These are phyloP conservation scores for Cladorhizidae sp. DNA, from an alignment of 37 sponge, comb jelly and placozoan species.

Conservation along the genomic window DNA sequence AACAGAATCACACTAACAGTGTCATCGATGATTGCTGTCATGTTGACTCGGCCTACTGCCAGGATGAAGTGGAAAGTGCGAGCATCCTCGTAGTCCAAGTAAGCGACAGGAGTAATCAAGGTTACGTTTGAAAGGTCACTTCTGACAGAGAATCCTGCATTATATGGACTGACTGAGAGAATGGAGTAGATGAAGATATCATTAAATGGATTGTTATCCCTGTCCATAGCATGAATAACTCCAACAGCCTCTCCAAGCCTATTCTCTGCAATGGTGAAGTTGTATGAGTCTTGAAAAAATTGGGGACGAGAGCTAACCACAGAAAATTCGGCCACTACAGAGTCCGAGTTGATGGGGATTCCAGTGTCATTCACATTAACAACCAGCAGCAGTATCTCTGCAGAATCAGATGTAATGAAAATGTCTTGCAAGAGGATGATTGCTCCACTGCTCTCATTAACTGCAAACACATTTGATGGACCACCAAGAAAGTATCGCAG, in stretches of 20 bases:
- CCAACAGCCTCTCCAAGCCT: constrained; percentile 4
- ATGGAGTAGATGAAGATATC: constrained; percentile 60
- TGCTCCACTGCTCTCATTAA: constrained; percentile 41
- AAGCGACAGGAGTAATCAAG: constrained; percentile 38
- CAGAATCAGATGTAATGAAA: constrained; percentile 1
- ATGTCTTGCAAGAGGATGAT: background rate
- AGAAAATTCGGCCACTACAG: constrained; percentile 27
- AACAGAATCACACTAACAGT: constrained; percentile 19
- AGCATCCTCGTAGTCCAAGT: constrained; percentile 72
- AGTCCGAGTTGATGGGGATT: background rate
- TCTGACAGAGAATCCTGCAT: constrained; percentile 48
- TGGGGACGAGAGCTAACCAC: constrained; percentile 46
- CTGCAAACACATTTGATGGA: constrained; percentile 9
- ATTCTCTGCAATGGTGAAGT: constrained; percentile 41
- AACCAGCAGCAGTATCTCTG: constrained; percentile 1
- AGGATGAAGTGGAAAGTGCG: constrained; percentile 30
- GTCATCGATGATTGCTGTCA: constrained; percentile 42
- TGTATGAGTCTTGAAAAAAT: constrained; percentile 23
- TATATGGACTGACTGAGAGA: constrained; percentile 45
- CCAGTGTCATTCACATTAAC: constrained; percentile 43
- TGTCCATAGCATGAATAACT: constrained; percentile 38
- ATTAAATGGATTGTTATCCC: constrained; percentile 42
- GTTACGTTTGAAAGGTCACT: constrained; percentile 30
- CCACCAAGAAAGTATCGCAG: constrained; percentile 29
- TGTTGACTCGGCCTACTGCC: constrained; percentile 55